A percentile compares a stretch with the other conserved stretches of the same genome.
phyloP scores from a whole-genome alignment of 35 echinoderm and acorn worm species.

The Ophiothrix spiculata region DNA sequence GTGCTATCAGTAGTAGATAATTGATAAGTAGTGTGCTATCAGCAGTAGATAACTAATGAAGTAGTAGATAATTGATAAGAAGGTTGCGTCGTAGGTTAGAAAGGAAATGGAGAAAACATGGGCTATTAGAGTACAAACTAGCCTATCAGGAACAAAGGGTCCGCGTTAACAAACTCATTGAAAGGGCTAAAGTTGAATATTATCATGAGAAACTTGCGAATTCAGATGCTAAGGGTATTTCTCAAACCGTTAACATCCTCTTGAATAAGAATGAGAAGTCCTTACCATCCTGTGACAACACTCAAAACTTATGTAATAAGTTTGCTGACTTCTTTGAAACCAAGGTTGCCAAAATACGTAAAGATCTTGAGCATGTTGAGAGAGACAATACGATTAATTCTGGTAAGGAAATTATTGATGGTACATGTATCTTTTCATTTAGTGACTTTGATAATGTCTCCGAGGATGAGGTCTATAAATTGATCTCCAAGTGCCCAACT shows the following conservation, averaged over 20 bases:
- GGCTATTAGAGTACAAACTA: neutral
- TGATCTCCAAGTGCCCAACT: too few relatives aligned
- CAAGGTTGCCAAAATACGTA: neutral
- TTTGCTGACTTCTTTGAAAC: conserved; percentile 9
- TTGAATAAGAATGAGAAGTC: neutral
- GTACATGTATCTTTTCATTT: too few relatives aligned
- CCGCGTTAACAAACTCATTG: neutral
- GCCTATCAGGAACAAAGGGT: neutral
- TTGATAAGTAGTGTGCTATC: too few relatives aligned
- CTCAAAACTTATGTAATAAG: neutral
- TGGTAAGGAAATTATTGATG: too few relatives aligned
- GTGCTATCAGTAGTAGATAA: too few relatives aligned
- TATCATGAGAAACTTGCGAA: neutral
- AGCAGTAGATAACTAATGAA: too few relatives aligned
- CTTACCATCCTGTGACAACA: neutral
- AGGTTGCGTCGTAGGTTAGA: neutral
- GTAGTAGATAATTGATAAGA: too few relatives aligned
- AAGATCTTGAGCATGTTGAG: too few relatives aligned
- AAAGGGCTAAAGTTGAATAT: neutral
- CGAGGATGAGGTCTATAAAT: too few relatives aligned
- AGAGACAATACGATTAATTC: too few relatives aligned
- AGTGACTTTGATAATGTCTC: too few relatives aligned
- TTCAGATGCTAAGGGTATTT: conserved; percentile 11
- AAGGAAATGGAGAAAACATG: conserved; percentile 13
- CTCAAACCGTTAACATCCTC: neutral